Percentiles rank a stretch among this genome's conserved stretches.
Conservation (phyloP, 2,888 invertebrate genomes). For the Diogma glabrata region DNA sequence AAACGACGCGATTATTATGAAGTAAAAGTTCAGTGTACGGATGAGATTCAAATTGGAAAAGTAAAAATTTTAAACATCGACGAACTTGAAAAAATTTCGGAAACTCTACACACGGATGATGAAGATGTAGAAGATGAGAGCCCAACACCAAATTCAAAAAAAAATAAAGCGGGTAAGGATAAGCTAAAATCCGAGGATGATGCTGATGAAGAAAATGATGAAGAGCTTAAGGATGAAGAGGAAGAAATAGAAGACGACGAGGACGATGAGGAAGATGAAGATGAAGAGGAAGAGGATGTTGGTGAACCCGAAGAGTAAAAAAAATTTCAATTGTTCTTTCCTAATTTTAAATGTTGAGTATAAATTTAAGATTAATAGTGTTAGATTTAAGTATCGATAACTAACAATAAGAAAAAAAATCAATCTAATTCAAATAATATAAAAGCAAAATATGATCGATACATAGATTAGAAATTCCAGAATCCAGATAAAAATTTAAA, state of each 20-base stretch:
- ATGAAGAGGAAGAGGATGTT: slow-evolving; percentile 18
- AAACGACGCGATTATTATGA: slow-evolving; percentile 31
- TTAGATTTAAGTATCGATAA: too few relatives aligned
- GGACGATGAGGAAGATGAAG: slow-evolving; percentile 20
- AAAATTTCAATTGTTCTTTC: too few relatives aligned
- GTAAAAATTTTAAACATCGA: slow-evolving; percentile 26
- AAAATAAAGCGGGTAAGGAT: slow-evolving; percentile 14
- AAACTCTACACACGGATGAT: slow-evolving; percentile 11
- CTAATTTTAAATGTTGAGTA: too few relatives aligned
- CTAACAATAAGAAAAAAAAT: too few relatives aligned
- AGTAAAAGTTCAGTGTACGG: slow-evolving; percentile 30
- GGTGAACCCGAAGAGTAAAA: too few relatives aligned
- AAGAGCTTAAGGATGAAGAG: slow-evolving; percentile 14
- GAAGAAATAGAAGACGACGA: slow-evolving; percentile 22
- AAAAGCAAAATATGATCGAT: too few relatives aligned
- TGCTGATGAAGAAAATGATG: slow-evolving; percentile 19
- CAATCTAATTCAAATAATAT: too few relatives aligned
- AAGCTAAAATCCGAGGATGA: slow-evolving; percentile 23
- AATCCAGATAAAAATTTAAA: too few relatives aligned
- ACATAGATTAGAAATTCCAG: too few relatives aligned
- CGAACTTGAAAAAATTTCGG: slow-evolving; percentile 15
- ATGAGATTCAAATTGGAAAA: slow-evolving; percentile 23
- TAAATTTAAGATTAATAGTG: too few relatives aligned
- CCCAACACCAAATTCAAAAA: neutral
- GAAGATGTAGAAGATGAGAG: slow-evolving; percentile 10